Base-by-base conservation (phyloP, 2,113 vertebrate genomes). In the Solenodon paradoxus region DNA sequence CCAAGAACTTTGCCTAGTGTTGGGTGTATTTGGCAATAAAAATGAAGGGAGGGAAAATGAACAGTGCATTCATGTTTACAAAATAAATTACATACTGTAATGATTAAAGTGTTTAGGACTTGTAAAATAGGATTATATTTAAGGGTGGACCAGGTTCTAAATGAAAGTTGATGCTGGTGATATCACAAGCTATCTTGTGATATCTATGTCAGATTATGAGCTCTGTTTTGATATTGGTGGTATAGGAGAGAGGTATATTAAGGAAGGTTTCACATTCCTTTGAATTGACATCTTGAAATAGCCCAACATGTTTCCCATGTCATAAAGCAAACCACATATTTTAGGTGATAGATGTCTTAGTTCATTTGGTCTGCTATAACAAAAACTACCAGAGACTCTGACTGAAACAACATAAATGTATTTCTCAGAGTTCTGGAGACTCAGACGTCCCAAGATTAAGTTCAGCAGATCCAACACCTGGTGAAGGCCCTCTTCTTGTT, bases 221-320 rank as follows among this genome's bases (percentile, higher is more conserved):
- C 63, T 83, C 35, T 51, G 38, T 81, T 78, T 88, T 95, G 66
- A 42, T 85, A 15, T 72, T 78, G 28, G 59, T 66, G 7, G 72
- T 63, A 6, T 72, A 66, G 32, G 24, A 79, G 30, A 66, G 40
- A 94, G 20, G 51, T 84, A 7, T 77, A 47, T 85, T 71, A 88
- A 77, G 55, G 40, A 85, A 57, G 61, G 1, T 38, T 82, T 94
- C 35, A 74, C 9, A 53, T 47, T 95, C 10, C 30, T 95, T 88
- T 85, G 75, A 83, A 45, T 78, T 66, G 12, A 86, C 30, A 49
- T 93, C 55, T 88, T 78, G 74, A 91, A 93, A 77, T 72, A 93
- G 81, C 28, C 11, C n/a, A 78, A 3, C 7, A 17, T 24, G 28
- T 81, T 81, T 69, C 24, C 77, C 10, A 68, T 82, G 93, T 96